Conservation (phyloP, 2,888 invertebrate species). For the Stomorhina lunata region DNA sequence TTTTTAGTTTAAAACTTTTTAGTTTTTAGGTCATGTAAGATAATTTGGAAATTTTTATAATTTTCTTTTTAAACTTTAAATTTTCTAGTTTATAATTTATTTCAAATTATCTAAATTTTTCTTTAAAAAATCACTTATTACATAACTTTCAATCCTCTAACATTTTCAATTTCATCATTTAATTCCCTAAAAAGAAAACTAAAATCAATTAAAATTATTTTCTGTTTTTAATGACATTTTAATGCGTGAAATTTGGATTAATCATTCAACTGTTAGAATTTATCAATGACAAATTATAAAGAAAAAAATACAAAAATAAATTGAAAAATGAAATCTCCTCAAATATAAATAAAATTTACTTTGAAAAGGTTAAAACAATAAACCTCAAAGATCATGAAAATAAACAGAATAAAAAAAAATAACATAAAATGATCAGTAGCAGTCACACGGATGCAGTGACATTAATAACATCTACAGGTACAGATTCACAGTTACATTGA, state of each 20-base stretch:
- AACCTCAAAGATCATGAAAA: slow-evolving; percentile 46
- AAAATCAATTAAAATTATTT: slow-evolving; percentile 1
- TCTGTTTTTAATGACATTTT: slow-evolving; percentile 17
- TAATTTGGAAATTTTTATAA: too few relatives aligned
- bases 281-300: slow-evolving; percentile 30
- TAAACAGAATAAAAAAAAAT: neutral
- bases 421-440: slow-evolving; percentile 29
- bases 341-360: slow-evolving; percentile 14
- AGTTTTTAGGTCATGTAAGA: too few relatives aligned
- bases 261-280: slow-evolving; percentile 40
- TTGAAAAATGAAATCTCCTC: slow-evolving; percentile 11
- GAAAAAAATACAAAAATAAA: neutral
- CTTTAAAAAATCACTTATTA: too few relatives aligned
- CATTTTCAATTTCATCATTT: neutral
- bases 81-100: too few relatives aligned
- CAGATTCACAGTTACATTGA: neutral
- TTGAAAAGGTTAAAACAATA: slow-evolving; percentile 48
- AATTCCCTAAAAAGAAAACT: neutral
- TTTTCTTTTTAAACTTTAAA: too few relatives aligned
- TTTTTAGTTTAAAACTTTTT: too few relatives aligned
- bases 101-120: too few relatives aligned
- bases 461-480: neutral
- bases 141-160: too few relatives aligned
- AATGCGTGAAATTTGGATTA: slow-evolving; percentile 49
- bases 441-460: neutral